Percentiles rank a stretch among this genome's conserved stretches.
phyloP scores from a whole-genome alignment of 2,113 vertebrate species.

The Crypturellus undulatus region DNA sequence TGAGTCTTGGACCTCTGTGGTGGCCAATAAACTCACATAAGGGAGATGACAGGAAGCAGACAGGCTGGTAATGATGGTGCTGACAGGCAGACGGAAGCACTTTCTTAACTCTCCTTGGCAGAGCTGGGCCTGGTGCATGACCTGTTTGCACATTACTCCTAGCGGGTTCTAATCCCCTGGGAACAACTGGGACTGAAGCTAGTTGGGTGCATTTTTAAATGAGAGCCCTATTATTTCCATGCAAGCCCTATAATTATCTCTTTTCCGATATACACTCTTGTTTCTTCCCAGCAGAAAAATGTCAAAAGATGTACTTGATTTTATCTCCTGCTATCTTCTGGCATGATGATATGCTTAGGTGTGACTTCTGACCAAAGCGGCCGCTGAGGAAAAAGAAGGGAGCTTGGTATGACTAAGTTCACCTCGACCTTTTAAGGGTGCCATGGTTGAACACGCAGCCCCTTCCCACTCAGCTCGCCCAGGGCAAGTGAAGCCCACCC shows the following conservation, averaged over 20 bases:
- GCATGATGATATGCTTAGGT: rapidly evolving
- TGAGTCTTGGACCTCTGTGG: background rate
- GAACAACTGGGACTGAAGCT: background rate
- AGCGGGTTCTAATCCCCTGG: background rate
- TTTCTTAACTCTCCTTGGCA: background rate
- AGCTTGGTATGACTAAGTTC: background rate
- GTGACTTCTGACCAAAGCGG: background rate
- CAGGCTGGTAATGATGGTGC: background rate
- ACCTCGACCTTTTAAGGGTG: slow-evolving; percentile 9
- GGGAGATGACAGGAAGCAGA: background rate
- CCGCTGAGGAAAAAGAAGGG: background rate
- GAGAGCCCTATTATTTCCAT: background rate
- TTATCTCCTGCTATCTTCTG: background rate
- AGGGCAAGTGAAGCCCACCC: background rate
- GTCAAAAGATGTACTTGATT: background rate
- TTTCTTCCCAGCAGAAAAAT: background rate
- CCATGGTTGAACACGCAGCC: background rate
- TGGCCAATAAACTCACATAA: background rate
- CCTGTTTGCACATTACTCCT: rapidly evolving
- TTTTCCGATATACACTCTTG: rapidly evolving
- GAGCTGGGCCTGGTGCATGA: background rate
- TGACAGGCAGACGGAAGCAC: background rate
- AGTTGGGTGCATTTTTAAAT: background rate
- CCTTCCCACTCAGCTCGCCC: background rate
- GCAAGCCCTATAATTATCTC: background rate